These are phyloP conservation scores for Ailurus styani DNA, from an alignment of 2,113 vertebrate species.

Conservation along the genomic window DNA sequence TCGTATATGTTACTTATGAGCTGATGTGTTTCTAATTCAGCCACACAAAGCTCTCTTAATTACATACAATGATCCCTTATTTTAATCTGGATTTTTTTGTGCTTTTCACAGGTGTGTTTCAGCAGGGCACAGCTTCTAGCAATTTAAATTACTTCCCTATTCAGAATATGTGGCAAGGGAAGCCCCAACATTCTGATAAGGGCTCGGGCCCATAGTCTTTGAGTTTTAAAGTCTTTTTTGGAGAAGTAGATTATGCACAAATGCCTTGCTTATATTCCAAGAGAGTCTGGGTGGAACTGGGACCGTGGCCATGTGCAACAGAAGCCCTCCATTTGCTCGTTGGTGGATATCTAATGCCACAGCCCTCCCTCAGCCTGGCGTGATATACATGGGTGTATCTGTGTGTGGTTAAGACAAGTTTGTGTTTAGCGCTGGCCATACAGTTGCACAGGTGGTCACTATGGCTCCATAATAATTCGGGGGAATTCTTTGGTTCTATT, in stretches of 20 bases:
- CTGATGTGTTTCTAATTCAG: neutral
- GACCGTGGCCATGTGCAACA: neutral
- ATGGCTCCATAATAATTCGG: neutral
- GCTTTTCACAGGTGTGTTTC: slow-evolving; percentile 8
- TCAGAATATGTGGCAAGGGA: neutral
- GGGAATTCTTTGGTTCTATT: neutral
- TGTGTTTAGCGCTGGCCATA: neutral
- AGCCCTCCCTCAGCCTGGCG: neutral
- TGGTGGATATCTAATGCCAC: neutral
- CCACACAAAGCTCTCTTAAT: slow-evolving; percentile 2
- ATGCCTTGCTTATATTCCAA: neutral
- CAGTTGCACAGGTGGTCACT: neutral
- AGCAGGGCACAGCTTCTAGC: neutral
- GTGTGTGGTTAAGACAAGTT: neutral
- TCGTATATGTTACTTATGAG: neutral
- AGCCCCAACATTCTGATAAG: neutral
- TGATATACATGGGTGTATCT: neutral
- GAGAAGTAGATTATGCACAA: neutral
- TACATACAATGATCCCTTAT: neutral
- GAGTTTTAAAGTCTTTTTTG: neutral
- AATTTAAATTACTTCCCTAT: neutral
- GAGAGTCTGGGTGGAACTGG: neutral
- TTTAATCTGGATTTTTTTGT: slow-evolving; percentile 40
- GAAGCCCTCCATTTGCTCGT: neutral
- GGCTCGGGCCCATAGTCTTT: neutral